Evolutionary conservation across 2,797 vertebrate genomes (phyloP), one percentile per base, ranked within the genome.

Genomic region (Parambassis ranga): DNA sequence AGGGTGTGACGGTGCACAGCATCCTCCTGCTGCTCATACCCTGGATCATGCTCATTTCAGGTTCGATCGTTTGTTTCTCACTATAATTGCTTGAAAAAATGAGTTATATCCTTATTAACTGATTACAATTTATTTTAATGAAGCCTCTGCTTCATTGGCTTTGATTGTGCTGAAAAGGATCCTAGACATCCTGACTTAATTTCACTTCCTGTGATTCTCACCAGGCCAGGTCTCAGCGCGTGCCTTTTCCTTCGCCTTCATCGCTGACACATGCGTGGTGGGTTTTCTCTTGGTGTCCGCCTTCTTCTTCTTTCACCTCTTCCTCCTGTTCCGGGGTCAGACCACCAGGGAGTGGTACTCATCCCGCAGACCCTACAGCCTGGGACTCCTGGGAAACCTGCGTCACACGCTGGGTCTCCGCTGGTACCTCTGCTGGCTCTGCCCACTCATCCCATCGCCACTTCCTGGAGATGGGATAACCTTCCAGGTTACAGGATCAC

Each of bases 1-100:
- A 96, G 70, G 95, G 95, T 0, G 71, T 95, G 20, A 94, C 92
- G 0, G 13, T 95, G 35, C 94, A 95, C 81, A 95, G 93, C 0
- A 31, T 94, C 9, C 81, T 94, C 76, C 91, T 96, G 37, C 92
- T 97, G 23, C 75, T 97, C 26, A 77, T 95, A 57, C 95, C 95
- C 36, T 97, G 95, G 95, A 93, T 96, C 77, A 96, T 97, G 95
- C 89, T 96, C 0, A 76, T 97, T 20, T 94, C 94, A 80, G 95
- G 95, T 97, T 71, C 27, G 60, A 30, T 30, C 13, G n/a, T n/a
- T 43, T 23, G 4, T 60, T 59, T 46, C 11, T 37, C 4, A 3
- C 4, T n/a, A n/a, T n/a, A n/a, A n/a, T n/a, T n/a, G n/a, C n/a
- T n/a, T n/a, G n/a, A n/a, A n/a, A n/a, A n/a, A n/a, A n/a, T n/a